phyloP scores from a whole-genome alignment of 2,888 invertebrate species.

The Ptycholaimellus sp. region DNA sequence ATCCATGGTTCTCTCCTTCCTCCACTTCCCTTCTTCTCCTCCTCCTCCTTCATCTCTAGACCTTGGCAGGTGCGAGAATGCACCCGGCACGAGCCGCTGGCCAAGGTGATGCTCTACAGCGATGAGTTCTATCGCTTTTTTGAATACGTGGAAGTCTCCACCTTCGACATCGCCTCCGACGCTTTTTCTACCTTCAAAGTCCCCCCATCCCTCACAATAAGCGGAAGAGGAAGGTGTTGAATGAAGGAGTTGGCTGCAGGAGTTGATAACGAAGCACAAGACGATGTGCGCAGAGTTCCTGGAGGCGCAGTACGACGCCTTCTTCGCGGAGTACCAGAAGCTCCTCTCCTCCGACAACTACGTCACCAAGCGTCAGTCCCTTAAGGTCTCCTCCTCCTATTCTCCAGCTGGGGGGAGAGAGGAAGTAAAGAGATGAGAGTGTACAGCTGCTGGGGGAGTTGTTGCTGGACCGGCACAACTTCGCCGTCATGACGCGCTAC shows the following conservation, averaged over 20 bases:
- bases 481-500: conserved; percentile 66
- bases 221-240: no score
- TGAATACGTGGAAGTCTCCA: conserved; percentile 95
- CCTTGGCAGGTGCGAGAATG: conserved; percentile 95
- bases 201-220: conserved; percentile 8
- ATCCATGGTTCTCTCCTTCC: no score
- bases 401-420: background rate
- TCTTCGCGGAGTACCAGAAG: conserved; percentile 86
- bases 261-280: conserved; percentile 36
- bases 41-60: no score
- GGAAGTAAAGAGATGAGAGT: background rate
- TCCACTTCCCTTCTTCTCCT: no score
- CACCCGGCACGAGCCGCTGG: conserved; percentile 85
- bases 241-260: no score
- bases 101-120: conserved; percentile 89
- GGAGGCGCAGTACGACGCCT: conserved; percentile 93
- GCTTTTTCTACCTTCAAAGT: conserved; percentile 99
- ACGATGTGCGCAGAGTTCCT: conserved; percentile 86
- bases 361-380: conserved; percentile 88
- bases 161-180: conserved; percentile 99
- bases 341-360: conserved; percentile 96
- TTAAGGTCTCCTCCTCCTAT: conserved; percentile 39
- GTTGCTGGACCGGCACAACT: conserved; percentile 91
- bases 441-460: conserved; percentile 62
- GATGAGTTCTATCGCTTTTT: conserved; percentile 99